Conservation (phyloP, 2,113 vertebrate genomes). For the Uropsilus gracilis region DNA sequence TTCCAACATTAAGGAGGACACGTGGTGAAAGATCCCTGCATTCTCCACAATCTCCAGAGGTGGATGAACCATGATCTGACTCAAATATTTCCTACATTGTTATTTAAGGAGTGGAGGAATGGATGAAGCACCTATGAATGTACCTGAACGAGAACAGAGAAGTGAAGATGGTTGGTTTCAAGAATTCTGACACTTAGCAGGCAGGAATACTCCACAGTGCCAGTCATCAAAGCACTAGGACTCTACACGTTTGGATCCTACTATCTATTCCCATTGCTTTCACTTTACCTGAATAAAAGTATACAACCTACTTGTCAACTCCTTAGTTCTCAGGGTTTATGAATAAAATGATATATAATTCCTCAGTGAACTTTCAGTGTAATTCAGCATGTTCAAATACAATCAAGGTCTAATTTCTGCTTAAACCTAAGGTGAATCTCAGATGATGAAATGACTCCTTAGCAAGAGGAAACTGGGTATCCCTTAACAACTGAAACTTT, state of each 20-base stretch:
- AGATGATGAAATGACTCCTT: not conserved
- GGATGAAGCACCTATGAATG: not conserved
- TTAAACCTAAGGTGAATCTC: not conserved
- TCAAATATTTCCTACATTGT: not conserved
- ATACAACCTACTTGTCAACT: not conserved
- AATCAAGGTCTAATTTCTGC: constrained; percentile 15
- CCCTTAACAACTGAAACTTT: constrained; percentile 12
- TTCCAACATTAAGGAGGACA: not conserved
- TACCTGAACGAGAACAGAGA: not conserved
- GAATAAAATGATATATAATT: not conserved
- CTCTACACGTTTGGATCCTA: not conserved
- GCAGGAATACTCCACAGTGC: not conserved
- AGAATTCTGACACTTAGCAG: not conserved
- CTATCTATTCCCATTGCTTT: not conserved
- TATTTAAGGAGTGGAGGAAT: not conserved
- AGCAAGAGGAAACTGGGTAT: not conserved
- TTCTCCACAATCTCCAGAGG: not conserved
- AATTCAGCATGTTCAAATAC: constrained; percentile 3
- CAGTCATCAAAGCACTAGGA: not conserved
- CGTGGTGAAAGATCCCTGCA: not conserved
- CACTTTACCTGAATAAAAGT: not conserved
- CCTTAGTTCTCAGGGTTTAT: not conserved
- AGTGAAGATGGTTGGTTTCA: not conserved
- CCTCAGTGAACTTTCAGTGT: not conserved
- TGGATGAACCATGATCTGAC: not conserved